Conservation (phyloP, 2,797 vertebrate species). For the Xenentodon cancila region DNA sequence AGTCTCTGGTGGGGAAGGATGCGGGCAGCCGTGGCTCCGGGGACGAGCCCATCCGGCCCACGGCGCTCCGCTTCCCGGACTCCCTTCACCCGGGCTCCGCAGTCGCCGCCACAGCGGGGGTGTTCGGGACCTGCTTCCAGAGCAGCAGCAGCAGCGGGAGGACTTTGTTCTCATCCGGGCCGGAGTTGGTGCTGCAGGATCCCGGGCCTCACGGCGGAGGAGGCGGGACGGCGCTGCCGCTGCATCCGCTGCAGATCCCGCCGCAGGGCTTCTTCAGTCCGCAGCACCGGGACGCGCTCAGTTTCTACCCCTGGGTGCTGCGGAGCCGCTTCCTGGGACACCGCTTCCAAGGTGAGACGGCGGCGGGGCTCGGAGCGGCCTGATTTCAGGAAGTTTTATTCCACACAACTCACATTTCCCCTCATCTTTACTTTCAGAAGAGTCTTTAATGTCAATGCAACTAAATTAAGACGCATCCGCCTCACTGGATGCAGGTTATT, state of each 20-base stretch:
- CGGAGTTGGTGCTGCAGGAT: slow-evolving; percentile 81
- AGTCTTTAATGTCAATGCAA: too few relatives aligned
- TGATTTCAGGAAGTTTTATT: neutral
- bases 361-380: neutral
- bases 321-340: slow-evolving; percentile 83
- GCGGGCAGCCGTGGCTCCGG: slow-evolving; percentile 47
- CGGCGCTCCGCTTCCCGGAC: slow-evolving; percentile 82
- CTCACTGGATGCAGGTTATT: too few relatives aligned
- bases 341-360: slow-evolving; percentile 78
- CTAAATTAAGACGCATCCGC: too few relatives aligned
- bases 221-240: slow-evolving; percentile 72
- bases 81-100: slow-evolving; percentile 69
- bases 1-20: slow-evolving; percentile 85
- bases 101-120: slow-evolving; percentile 58
- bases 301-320: slow-evolving; percentile 86
- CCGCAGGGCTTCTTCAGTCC: slow-evolving; percentile 82
- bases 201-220: slow-evolving; percentile 72
- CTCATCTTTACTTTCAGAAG: too few relatives aligned
- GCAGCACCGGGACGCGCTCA: slow-evolving; percentile 81
- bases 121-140: slow-evolving; percentile 82
- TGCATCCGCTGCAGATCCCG: slow-evolving; percentile 81
- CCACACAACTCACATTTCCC: too few relatives aligned
- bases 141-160: slow-evolving; percentile 66
- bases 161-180: slow-evolving; percentile 76
- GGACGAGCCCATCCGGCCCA: slow-evolving; percentile 84